phyloP scores from a whole-genome alignment of 2,797 vertebrate genomes.

The Sebastes taczanowskii region DNA sequence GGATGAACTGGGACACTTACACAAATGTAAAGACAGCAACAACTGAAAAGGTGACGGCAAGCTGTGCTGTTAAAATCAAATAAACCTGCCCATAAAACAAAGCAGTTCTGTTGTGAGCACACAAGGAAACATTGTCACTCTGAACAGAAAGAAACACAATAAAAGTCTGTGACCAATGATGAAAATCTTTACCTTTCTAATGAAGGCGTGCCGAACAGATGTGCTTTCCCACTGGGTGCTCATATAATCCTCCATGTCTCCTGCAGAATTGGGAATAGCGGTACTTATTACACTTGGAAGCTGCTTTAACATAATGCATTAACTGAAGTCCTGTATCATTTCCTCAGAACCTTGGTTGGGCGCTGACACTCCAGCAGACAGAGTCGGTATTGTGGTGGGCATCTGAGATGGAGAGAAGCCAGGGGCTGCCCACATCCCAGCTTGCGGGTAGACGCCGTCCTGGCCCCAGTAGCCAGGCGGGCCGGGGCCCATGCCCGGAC shows the following conservation, averaged over 20 bases:
- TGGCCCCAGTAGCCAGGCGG: conserved; percentile 69
- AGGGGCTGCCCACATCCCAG: conserved; percentile 63
- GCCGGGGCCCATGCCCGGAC: conserved; percentile 47
- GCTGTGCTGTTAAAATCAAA: conserved; percentile 89
- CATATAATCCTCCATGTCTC: conserved; percentile 70
- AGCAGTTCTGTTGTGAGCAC: conserved; percentile 3
- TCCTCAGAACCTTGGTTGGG: conserved; percentile 64
- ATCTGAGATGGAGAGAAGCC: conserved; percentile 59
- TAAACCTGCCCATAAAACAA: conserved; percentile 86
- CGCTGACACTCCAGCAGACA: conserved; percentile 63
- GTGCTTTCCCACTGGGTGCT: conserved; percentile 85
- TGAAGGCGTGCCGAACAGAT: conserved; percentile 89
- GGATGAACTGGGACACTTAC: conserved; percentile 80
- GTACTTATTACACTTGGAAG: background rate
- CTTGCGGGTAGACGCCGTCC: conserved; percentile 68
- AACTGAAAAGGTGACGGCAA: conserved; percentile 88
- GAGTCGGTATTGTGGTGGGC: conserved; percentile 67
- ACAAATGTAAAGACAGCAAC: conserved; percentile 91
- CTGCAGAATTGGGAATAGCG: conserved; percentile 58
- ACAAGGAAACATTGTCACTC: background rate
- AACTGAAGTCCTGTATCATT: background rate
- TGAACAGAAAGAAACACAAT: background rate
- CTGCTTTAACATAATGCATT: background rate
- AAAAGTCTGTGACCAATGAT: background rate
- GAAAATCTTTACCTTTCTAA: conserved; percentile 85